A percentile compares a stretch with the other conserved stretches of the same genome.
Evolutionary conservation across 1,140 invertebrate genomes (phyloP).

Genomic region (Diachasmimorpha longicaudata): DNA sequence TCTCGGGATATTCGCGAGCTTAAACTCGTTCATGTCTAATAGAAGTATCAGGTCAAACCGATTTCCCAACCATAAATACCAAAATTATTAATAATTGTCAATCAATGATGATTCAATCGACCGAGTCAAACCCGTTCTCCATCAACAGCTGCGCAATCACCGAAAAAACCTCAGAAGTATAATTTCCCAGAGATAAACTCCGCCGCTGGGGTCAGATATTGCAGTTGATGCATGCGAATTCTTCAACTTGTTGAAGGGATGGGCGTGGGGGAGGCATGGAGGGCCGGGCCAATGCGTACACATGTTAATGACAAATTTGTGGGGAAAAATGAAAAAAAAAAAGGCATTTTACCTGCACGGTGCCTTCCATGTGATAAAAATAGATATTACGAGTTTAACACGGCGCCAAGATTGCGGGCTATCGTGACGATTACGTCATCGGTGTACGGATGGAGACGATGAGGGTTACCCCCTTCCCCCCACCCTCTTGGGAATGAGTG

Average conservation of each 20-base stretch:
- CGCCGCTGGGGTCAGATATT: too few relatives aligned
- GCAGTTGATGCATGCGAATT: background rate
- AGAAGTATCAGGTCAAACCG: too few relatives aligned
- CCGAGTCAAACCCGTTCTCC: too few relatives aligned
- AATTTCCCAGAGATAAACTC: too few relatives aligned
- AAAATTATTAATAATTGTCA: too few relatives aligned
- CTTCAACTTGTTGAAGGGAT: background rate
- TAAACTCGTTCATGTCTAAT: too few relatives aligned
- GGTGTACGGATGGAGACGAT: conserved; percentile 48
- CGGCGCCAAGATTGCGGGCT: conserved; percentile 61
- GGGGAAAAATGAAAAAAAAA: background rate
- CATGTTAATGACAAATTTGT: background rate
- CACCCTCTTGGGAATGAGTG: conserved; percentile 3
- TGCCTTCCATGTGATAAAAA: conserved; percentile 57
- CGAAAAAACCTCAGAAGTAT: too few relatives aligned
- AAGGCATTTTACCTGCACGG: conserved; percentile 28
- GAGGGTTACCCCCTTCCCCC: conserved; percentile 42
- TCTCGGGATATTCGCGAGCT: too few relatives aligned
- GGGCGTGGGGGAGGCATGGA: background rate
- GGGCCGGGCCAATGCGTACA: background rate
- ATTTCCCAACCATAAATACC: too few relatives aligned
- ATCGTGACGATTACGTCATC: conserved; percentile 60
- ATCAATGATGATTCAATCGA: too few relatives aligned
- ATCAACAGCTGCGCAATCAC: too few relatives aligned
- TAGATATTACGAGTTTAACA: conserved; percentile 61